Conservation (phyloP, 2,113 vertebrate genomes). For the Cavia porcellus region DNA sequence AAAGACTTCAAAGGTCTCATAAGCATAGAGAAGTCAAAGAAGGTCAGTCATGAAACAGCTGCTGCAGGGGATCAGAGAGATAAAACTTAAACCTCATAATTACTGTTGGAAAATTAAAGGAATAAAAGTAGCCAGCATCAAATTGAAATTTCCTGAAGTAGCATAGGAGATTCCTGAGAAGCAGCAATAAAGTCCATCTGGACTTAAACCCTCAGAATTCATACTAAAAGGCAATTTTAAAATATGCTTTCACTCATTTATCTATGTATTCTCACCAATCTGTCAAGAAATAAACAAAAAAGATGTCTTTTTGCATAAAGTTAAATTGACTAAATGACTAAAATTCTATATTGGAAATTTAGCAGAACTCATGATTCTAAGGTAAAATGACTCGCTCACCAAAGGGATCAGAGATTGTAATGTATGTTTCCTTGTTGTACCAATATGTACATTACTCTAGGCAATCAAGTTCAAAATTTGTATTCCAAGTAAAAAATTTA, state of each 20-base stretch:
- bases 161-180: constrained; percentile 52
- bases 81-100: constrained; percentile 77
- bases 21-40: constrained; percentile 77
- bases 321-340: constrained; percentile 19
- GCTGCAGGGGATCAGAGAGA: constrained; percentile 72
- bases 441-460: neutral
- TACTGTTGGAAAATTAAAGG: constrained; percentile 74
- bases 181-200: constrained; percentile 21
- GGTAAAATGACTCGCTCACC: neutral
- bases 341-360: constrained; percentile 43
- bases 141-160: constrained; percentile 60
- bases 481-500: neutral
- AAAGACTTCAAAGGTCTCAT: constrained; percentile 81
- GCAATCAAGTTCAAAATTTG: neutral
- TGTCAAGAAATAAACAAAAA: neutral
- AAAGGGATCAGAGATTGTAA: neutral
- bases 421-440: neutral
- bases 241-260: neutral
- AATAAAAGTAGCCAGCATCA: constrained; percentile 70
- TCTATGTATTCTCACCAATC: neutral
- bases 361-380: neutral
- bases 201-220: constrained; percentile 20
- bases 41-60: constrained; percentile 77
- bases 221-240: constrained; percentile 34
- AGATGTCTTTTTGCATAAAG: neutral